Evolutionary conservation across 1,140 invertebrate genomes (phyloP).

Genomic region (Rhizoglyphus robini): DNA sequence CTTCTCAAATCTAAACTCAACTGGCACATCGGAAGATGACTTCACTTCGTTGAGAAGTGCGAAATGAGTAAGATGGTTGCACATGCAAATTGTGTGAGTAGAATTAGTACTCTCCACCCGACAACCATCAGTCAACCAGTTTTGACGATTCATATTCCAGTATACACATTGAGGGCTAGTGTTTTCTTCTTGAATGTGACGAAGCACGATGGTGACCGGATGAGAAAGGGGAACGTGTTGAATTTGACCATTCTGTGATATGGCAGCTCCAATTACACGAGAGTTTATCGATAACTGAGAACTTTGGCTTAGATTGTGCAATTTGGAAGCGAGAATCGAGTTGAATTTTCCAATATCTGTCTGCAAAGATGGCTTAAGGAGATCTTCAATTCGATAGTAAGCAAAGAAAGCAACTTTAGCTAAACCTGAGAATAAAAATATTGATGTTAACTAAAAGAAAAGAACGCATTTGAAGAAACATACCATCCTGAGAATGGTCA

Average conservation of each 20-base stretch:
- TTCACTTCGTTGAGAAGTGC: conserved; percentile 66
- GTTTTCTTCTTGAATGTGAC: conserved; percentile 67
- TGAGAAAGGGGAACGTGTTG: background rate
- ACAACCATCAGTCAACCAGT: conserved; percentile 85
- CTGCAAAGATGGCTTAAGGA: conserved; percentile 23
- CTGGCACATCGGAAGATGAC: background rate
- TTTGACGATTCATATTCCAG: conserved; percentile 77
- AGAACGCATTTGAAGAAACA: conserved; percentile 32
- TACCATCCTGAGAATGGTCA: conserved; percentile 33
- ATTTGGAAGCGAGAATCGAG: background rate
- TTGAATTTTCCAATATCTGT: background rate
- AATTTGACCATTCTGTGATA: background rate
- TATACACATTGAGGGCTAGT: conserved; percentile 83
- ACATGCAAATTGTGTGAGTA: conserved; percentile 79
- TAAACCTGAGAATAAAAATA: conserved; percentile 19
- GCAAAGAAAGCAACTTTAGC: conserved; percentile 26
- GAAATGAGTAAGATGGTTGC: conserved; percentile 94
- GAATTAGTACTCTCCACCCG: conserved; percentile 59
- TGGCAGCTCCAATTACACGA: conserved; percentile 16
- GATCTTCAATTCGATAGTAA: conserved; percentile 24
- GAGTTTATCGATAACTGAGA: conserved; percentile 13
- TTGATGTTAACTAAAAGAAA: background rate
- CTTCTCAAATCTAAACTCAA: background rate
- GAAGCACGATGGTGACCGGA: conserved; percentile 41
- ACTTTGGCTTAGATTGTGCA: background rate